These are phyloP conservation scores for Ovis aries DNA, from an alignment of 2,113 vertebrate genomes.

Conservation along the genomic window DNA sequence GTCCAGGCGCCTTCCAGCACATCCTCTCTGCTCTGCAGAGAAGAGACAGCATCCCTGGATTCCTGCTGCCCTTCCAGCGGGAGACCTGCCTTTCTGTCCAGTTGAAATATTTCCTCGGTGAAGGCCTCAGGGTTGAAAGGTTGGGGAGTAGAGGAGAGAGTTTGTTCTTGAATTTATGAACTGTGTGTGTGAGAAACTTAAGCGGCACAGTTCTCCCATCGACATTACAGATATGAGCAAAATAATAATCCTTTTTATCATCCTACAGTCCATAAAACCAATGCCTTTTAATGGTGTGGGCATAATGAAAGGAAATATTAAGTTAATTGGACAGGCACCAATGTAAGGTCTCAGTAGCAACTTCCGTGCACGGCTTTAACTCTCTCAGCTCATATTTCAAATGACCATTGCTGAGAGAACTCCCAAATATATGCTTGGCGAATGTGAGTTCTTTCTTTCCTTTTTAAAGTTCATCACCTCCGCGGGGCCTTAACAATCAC, in stretches of 20 bases:
- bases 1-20: neutral
- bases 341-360: neutral
- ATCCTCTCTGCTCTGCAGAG: neutral
- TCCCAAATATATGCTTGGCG: neutral
- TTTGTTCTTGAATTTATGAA: neutral
- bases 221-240: neutral
- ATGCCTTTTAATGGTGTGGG: neutral
- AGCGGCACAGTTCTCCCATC: neutral
- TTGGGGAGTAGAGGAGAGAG: neutral
- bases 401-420: neutral
- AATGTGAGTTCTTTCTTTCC: neutral
- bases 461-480: neutral
- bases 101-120: neutral
- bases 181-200: neutral
- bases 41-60: neutral
- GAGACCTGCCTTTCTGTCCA: neutral
- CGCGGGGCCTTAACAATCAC: neutral
- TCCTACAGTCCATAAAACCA: neutral
- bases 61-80: fast-evolving
- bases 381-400: neutral
- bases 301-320: conserved; percentile 30
- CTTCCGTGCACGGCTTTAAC: neutral
- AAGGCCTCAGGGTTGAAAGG: neutral
- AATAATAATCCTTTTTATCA: conserved; percentile 37
- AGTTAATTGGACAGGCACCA: neutral